Percentiles rank a stretch among this genome's conserved stretches.
Conservation (phyloP, 2,113 vertebrate species). For the Porphyrio hochstetteri region DNA sequence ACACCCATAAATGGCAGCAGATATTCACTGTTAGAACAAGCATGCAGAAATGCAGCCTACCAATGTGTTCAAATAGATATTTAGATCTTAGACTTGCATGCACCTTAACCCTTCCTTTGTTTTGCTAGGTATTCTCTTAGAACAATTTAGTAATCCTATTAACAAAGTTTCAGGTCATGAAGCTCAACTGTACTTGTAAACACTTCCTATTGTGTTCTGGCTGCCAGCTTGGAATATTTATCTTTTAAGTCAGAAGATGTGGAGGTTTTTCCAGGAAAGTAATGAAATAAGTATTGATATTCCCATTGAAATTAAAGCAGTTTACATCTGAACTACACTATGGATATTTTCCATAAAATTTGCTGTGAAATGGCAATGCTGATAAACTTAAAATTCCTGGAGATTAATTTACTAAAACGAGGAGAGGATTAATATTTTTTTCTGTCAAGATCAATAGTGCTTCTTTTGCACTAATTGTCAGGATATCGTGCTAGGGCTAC, state of each 20-base stretch:
- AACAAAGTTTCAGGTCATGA: neutral
- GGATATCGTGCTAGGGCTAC: constrained; percentile 81
- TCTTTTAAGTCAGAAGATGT: neutral
- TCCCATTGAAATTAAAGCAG: neutral
- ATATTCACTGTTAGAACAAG: constrained; percentile 1
- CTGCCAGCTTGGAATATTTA: neutral
- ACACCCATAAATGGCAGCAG: constrained; percentile 46
- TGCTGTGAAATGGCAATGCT: constrained; percentile 14
- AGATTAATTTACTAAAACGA: constrained; percentile 88
- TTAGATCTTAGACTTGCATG: neutral
- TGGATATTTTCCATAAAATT: constrained; percentile 16
- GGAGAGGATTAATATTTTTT: constrained; percentile 88
- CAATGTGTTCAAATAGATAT: neutral
- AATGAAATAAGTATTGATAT: neutral
- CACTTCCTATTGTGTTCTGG: neutral
- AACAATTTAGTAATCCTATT: neutral
- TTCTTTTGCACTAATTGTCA: constrained; percentile 95
- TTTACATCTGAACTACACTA: neutral
- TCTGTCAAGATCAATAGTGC: constrained; percentile 85
- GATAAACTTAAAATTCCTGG: constrained; percentile 83
- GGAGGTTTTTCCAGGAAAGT: neutral
- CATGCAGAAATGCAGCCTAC: neutral
- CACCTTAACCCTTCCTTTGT: constrained; percentile 8
- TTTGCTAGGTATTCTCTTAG: neutral
- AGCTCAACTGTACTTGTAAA: neutral